Base-by-base conservation (phyloP, 2,113 vertebrate genomes). In the Nothoprocta pentlandii region DNA sequence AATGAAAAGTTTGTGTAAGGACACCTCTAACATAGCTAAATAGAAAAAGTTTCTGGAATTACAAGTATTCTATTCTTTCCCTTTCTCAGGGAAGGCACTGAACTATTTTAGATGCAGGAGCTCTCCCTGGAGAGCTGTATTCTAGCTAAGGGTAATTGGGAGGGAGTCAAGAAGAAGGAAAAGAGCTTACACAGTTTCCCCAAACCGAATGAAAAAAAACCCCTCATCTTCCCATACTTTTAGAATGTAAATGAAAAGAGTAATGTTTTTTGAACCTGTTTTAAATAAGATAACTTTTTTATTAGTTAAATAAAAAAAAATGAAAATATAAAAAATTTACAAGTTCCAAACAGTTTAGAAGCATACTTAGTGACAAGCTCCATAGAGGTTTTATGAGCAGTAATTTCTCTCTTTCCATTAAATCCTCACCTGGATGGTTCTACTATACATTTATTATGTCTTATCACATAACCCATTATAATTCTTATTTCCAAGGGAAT, bases 31-130 rank as follows among this genome's bases (percentile, higher is more conserved):
- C 12, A 54, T 5, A 82, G 44, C 32, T 85, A 74, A 92, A 73
- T 64, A 76, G 42, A 58, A 63, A 80, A 93, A 66, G 19, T 79
- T 89, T 85, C 63, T 76, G 76, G 28, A 44, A 69, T 68, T 19
- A 82, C 34, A 89, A 66, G 36, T 81, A 78, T 49, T 21, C 10
- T 80, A 69, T 91, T 91, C 62, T 91, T 82, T 82, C 53, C 5
- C 12, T 85, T 92, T 94, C 67, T 85, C 39, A 62, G 26, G 44
- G 32, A 95, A 87, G 47, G 5, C 0, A 0, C 44, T 82, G 47
- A 89, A 91, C 44, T 82, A 44, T 87, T 95, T 93, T 71, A 85
- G 32, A 87, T 12, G 25, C 78, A 84, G n/a, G 28, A 94, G 25
- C 82, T 94, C 42, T 92, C 70, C 34, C 70, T 87, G 58, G 62